Evolutionary conservation across 2,888 invertebrate genomes (phyloP).

Genomic region (Microplitis deprimator): DNA sequence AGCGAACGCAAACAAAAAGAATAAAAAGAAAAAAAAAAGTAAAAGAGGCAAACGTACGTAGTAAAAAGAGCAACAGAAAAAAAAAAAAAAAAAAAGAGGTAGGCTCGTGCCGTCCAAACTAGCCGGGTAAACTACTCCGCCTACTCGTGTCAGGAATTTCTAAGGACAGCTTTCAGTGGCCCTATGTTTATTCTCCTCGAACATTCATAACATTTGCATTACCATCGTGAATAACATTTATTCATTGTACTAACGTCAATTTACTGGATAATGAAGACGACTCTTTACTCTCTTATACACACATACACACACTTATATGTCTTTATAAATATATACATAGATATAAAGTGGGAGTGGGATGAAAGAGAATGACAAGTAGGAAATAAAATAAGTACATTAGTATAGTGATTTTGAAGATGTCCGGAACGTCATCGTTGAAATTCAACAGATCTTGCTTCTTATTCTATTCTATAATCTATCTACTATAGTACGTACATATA

Average conservation of each 20-base stretch:
- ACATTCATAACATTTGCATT: constrained; percentile 22
- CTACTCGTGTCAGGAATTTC: constrained; percentile 49
- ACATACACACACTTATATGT: constrained; percentile 17
- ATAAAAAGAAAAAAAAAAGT: background rate
- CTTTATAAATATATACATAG: background rate
- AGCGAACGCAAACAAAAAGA: constrained; percentile 2
- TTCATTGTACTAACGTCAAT: constrained; percentile 18
- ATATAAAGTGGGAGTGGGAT: background rate
- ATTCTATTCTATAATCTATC: too few species aligned
- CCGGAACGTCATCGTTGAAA: constrained; percentile 25
- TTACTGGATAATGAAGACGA: constrained; percentile 1
- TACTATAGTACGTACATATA: constrained; percentile 5
- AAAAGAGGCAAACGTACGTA: background rate
- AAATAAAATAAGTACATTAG: background rate
- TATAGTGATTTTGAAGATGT: background rate
- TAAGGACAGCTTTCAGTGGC: constrained; percentile 37
- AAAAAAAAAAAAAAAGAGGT: background rate
- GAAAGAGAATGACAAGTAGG: background rate
- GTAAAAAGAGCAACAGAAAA: background rate
- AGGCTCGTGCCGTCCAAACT: constrained; percentile 28
- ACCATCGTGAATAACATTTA: constrained; percentile 20
- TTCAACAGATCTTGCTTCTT: constrained; percentile 4
- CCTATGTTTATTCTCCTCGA: constrained; percentile 20
- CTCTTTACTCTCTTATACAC: background rate
- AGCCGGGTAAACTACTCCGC: constrained; percentile 38